These are phyloP conservation scores for Calypte anna DNA, from an alignment of 2,113 vertebrate genomes.

Conservation along the genomic window DNA sequence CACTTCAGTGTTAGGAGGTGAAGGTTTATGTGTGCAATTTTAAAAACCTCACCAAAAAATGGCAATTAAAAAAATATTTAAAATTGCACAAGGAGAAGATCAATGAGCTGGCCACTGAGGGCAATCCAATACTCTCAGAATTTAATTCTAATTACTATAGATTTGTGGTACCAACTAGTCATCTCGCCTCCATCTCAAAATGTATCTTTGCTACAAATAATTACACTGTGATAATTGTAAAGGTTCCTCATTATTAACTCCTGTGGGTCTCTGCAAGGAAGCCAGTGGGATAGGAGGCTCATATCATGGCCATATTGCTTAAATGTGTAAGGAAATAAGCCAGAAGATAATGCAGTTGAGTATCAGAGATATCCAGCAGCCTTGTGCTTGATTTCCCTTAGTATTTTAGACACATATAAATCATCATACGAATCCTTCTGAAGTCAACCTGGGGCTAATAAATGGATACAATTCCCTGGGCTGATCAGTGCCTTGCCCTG, in stretches of 20 bases:
- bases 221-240: slow-evolving; percentile 37
- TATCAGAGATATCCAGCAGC: not conserved
- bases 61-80: not conserved
- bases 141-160: slow-evolving; percentile 31
- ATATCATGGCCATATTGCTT: not conserved
- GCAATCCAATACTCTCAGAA: slow-evolving; percentile 14
- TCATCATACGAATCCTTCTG: not conserved
- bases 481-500: not conserved
- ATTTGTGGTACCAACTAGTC: slow-evolving; percentile 29
- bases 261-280: not conserved
- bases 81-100: not conserved
- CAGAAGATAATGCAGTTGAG: not conserved
- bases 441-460: not conserved
- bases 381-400: not conserved
- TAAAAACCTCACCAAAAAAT: not conserved
- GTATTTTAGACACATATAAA: not conserved
- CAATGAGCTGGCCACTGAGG: not conserved
- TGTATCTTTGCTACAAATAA: slow-evolving; percentile 37
- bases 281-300: not conserved
- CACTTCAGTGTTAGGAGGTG: not conserved
- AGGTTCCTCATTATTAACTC: slow-evolving; percentile 18
- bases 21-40: not conserved
- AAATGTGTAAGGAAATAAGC: not conserved
- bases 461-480: not conserved
- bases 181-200: slow-evolving; percentile 2